These are phyloP conservation scores for Aleiodes sp. DNA, from an alignment of 1,140 invertebrate species.

Conservation along the genomic window DNA sequence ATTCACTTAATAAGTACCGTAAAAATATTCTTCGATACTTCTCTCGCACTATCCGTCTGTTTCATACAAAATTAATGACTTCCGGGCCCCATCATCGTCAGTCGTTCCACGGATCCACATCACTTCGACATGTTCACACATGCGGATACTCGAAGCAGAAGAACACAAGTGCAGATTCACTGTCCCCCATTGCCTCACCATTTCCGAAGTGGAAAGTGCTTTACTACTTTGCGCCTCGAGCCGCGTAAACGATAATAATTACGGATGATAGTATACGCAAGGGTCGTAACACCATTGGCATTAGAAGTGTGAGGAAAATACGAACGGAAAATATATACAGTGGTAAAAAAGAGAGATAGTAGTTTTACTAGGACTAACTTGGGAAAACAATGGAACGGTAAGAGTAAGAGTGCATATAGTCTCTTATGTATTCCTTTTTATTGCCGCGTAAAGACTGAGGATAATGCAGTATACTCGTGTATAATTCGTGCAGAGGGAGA, in stretches of 20 bases:
- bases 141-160: neutral
- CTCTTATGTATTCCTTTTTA: conserved; percentile 52
- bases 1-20: neutral
- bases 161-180: neutral
- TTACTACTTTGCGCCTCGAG: conserved; percentile 23
- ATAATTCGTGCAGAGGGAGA: conserved; percentile 2
- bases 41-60: neutral
- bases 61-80: neutral
- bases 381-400: conserved; percentile 22
- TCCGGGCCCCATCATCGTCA: neutral
- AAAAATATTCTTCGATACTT: conserved; percentile 7
- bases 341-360: too few species aligned
- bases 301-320: conserved; percentile 26
- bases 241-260: conserved; percentile 59
- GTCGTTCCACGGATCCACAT: neutral
- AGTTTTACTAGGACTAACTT: too few species aligned
- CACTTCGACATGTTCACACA: neutral
- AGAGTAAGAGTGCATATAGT: conserved; percentile 10
- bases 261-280: conserved; percentile 48
- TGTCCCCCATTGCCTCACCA: neutral
- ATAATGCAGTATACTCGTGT: conserved; percentile 37
- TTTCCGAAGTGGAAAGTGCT: conserved; percentile 8
- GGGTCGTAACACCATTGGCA: conserved; percentile 53
- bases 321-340: neutral
- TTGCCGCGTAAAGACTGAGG: conserved; percentile 55